Percentiles rank a stretch among this genome's conserved stretches.
These are phyloP conservation scores for Zaprionus inermis DNA, from an alignment of 1,140 invertebrate species.

Conservation along the genomic window DNA sequence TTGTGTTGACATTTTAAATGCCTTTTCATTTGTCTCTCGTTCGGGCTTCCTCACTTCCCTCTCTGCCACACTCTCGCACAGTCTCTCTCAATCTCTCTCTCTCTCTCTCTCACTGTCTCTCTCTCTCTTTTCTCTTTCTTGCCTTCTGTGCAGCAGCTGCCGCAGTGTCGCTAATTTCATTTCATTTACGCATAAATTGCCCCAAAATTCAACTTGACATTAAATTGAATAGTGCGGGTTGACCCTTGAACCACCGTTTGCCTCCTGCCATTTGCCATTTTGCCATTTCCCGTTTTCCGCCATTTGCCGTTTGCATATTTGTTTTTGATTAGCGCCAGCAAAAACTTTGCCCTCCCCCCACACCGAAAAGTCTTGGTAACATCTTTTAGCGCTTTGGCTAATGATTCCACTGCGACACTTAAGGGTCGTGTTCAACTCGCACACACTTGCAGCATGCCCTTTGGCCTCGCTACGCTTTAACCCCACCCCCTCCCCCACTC, in stretches of 20 bases:
- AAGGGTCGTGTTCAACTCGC: constrained; percentile 24
- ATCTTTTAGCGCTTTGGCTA: constrained; percentile 39
- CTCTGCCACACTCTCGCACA: not conserved
- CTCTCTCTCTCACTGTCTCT: not conserved
- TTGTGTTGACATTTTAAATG: constrained; percentile 82
- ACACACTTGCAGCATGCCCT: constrained; percentile 12
- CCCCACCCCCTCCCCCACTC: not conserved
- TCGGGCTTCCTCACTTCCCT: not conserved
- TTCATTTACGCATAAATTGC: constrained; percentile 68
- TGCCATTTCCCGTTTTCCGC: constrained; percentile 13
- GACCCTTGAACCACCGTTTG: constrained; percentile 34
- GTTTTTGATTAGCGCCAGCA: constrained; percentile 38
- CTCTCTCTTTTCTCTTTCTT: not conserved
- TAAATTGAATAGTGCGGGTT: constrained; percentile 54
- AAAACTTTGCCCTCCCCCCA: constrained; percentile 22
- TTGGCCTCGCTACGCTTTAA: not conserved
- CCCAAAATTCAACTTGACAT: constrained; percentile 53
- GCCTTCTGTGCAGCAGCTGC: constrained; percentile 4
- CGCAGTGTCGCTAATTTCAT: constrained; percentile 67
- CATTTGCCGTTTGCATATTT: constrained; percentile 44
- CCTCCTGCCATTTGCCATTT: constrained; percentile 20
- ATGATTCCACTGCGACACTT: constrained; percentile 53
- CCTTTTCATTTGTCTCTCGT: constrained; percentile 72
- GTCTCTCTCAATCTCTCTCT: not conserved
- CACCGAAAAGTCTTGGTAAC: constrained; percentile 34